phyloP scores from a whole-genome alignment of 2,888 invertebrate genomes.

The Euspilapteryx auroguttella region DNA sequence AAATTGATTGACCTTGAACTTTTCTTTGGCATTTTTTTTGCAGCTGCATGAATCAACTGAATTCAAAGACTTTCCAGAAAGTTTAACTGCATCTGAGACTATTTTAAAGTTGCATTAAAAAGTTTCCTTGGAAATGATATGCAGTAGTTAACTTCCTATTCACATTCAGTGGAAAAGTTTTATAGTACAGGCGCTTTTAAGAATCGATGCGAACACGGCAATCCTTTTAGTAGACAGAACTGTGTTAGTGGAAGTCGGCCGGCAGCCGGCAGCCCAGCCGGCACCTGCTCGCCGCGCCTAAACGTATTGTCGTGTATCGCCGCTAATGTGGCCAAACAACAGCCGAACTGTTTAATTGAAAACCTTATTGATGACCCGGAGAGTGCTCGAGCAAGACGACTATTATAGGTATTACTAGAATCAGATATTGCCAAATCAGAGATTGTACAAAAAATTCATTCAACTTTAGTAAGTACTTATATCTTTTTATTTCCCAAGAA shows the following conservation, averaged over 20 bases:
- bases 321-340: conserved; percentile 42
- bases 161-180: too few relatives aligned
- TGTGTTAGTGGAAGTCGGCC: conserved; percentile 37
- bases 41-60: too few relatives aligned
- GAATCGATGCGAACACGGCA: conserved; percentile 26
- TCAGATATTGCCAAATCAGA: too few relatives aligned
- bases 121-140: not conserved
- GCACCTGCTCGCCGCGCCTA: conserved; percentile 16
- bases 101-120: not conserved
- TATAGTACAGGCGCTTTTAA: conserved; percentile 4
- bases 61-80: too few relatives aligned
- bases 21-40: too few relatives aligned
- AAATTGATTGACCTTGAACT: too few relatives aligned
- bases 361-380: conserved; percentile 46
- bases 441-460: too few relatives aligned
- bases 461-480: conserved; percentile 2
- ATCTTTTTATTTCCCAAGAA: conserved; percentile 14
- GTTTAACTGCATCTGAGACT: too few relatives aligned
- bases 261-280: conserved; percentile 16
- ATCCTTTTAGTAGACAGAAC: conserved; percentile 55
- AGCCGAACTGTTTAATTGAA: conserved; percentile 54
- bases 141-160: too few relatives aligned
- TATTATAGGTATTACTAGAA: too few relatives aligned
- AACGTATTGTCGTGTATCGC: conserved; percentile 54
- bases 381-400: conserved; percentile 28